Evolutionary conservation across 2,888 invertebrate species (phyloP), one percentile per base, ranked within the genome.

Genomic region (Campoplex capitator): DNA sequence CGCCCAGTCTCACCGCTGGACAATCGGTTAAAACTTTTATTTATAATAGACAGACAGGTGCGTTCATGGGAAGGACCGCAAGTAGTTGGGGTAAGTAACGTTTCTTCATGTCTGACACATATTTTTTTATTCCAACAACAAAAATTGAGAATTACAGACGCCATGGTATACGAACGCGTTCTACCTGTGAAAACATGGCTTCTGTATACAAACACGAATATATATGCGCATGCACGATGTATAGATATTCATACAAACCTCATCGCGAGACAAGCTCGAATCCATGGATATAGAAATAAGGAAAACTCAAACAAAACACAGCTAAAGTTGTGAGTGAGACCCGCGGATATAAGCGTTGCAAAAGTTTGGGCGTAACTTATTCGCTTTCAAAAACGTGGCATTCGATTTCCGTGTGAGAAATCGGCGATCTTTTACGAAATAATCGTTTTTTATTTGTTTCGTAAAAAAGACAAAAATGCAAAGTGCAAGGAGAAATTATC

Each of bases 21-120:
- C 93, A 95, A 88, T 91, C 94, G 28, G 91, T 95, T 86, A 94
- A 92, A 88, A 92, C 90, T 62, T 96, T 96, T 92, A 88, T 96
- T 82, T 96, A 96, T 94, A 96, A 96, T 92, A 91, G 95, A 54
- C 95, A 96, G 86, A 95, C 95, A 67, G 95, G 95, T 67, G 95
- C 95, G 87, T 95, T 96, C 90, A 94, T 96, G 90, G 96, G 96
- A 81, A 95, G 96, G 90, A 96, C 96, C 71, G 95, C 95, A 71
- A 93, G 95, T 89, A 96, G 96, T 92, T 97, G 96, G 96, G 95
- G 96, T 96, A 95, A 95, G 96, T 89, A 18, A 65, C 38, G 0
- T 65, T 28, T 4, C 13, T 13, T 13, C 3, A 13, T 28, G 6
- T 1, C 62, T 16, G 6, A 38, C 16, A 6, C 6, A 32, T 32